These are phyloP conservation scores for Cebidichthys violaceus DNA, from an alignment of 2,113 vertebrate genomes.

Conservation along the genomic window DNA sequence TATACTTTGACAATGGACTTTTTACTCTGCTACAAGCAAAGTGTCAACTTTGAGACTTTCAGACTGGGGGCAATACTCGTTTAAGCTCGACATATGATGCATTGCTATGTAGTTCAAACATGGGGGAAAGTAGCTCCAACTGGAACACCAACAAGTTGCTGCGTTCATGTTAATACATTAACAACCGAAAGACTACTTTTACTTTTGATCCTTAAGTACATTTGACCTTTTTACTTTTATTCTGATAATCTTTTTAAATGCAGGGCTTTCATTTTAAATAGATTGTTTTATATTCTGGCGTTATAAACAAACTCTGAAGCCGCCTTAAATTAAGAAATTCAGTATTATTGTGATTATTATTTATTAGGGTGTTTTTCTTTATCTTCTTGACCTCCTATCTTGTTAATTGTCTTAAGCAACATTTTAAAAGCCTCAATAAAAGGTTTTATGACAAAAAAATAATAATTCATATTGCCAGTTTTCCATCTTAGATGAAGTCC, in stretches of 20 bases:
- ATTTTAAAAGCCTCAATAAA: not conserved
- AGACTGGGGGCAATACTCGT: not conserved
- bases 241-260: not conserved
- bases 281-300: not conserved
- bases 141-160: not conserved
- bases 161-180: not conserved
- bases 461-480: slow-evolving; percentile 12
- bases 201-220: not conserved
- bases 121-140: not conserved
- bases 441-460: not conserved
- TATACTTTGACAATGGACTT: not conserved
- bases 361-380: not conserved
- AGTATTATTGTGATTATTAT: not conserved
- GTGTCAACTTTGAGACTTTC: not conserved
- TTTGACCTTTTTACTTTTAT: not conserved
- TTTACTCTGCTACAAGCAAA: not conserved
- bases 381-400: not conserved
- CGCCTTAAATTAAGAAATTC: not conserved
- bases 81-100: no score
- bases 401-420: not conserved
- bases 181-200: not conserved
- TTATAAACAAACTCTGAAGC: not conserved
- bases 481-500: slow-evolving; percentile 4
- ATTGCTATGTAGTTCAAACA: not conserved
- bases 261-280: not conserved